Conservation (phyloP, 2,888 invertebrate species). For the Leucophenga maculata region DNA sequence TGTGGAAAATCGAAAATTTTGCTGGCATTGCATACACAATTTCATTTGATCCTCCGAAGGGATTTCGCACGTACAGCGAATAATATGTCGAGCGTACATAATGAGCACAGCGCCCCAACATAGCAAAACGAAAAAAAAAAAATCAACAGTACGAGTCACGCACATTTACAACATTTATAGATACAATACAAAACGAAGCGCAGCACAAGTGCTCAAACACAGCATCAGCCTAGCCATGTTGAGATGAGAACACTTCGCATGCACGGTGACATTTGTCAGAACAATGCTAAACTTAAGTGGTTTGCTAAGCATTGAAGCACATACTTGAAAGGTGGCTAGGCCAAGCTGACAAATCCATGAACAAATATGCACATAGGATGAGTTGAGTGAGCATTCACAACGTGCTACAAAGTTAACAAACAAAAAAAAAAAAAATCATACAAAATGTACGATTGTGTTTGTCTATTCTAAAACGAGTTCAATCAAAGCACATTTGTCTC, state of each 20-base stretch:
- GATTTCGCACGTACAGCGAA: conserved; percentile 6
- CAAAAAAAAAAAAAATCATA: too few relatives aligned
- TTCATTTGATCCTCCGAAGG: background rate
- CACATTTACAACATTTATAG: background rate
- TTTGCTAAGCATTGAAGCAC: background rate
- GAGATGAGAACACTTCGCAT: too few relatives aligned
- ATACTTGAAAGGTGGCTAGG: too few relatives aligned
- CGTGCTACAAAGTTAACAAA: too few relatives aligned
- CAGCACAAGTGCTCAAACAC: background rate
- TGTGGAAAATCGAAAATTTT: background rate
- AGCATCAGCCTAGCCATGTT: too few relatives aligned
- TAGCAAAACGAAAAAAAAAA: background rate
- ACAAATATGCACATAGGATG: too few relatives aligned
- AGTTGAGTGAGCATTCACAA: too few relatives aligned
- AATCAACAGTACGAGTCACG: background rate
- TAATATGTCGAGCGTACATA: conserved; percentile 52
- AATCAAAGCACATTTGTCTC: conserved; percentile 1
- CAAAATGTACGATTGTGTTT: background rate
- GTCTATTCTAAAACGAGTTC: conserved; percentile 3
- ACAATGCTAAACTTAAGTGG: background rate
- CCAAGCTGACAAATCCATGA: too few relatives aligned
- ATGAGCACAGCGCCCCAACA: conserved; percentile 38
- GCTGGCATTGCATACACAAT: conserved; percentile 6
- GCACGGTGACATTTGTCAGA: background rate
- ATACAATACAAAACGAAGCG: background rate